Percentiles rank a stretch among this genome's conserved stretches.
Conservation (phyloP, 2,797 vertebrate species). For the Chelidonichthys spinosus region DNA sequence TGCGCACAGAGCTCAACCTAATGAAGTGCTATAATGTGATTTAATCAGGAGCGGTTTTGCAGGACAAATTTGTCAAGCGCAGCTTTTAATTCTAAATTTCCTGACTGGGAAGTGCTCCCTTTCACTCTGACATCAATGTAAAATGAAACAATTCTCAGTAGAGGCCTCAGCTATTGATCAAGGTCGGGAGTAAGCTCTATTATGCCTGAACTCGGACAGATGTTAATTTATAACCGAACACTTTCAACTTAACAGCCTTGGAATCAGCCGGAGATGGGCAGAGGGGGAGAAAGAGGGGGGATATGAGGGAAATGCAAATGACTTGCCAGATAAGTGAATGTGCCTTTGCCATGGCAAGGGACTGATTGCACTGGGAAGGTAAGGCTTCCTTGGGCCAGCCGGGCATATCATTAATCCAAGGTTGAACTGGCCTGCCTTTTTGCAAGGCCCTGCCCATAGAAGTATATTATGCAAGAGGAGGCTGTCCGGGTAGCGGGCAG, state of each 20-base stretch:
- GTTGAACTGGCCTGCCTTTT: slow-evolving; percentile 67
- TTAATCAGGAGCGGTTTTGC: slow-evolving; percentile 31
- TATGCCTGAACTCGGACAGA: slow-evolving; percentile 60
- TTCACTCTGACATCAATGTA: slow-evolving; percentile 32
- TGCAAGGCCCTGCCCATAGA: slow-evolving; percentile 48
- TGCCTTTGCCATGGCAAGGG: slow-evolving; percentile 62
- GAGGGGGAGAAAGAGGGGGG: slow-evolving; percentile 17
- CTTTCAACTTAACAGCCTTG: slow-evolving; percentile 58
- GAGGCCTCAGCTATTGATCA: slow-evolving; percentile 67
- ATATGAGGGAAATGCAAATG: slow-evolving; percentile 76
- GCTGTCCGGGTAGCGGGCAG: slow-evolving; percentile 31
- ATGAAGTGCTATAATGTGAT: slow-evolving; percentile 29
- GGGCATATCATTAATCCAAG: slow-evolving; percentile 78
- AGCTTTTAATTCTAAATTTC: slow-evolving; percentile 40
- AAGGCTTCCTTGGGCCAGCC: slow-evolving; percentile 60
- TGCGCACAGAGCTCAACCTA: neutral
- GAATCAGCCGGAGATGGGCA: slow-evolving; percentile 40
- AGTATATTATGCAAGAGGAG: slow-evolving; percentile 70
- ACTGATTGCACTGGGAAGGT: slow-evolving; percentile 67
- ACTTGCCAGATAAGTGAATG: slow-evolving; percentile 72
- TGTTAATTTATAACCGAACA: slow-evolving; percentile 64
- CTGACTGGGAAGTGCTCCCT: slow-evolving; percentile 15
- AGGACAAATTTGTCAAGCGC: slow-evolving; percentile 21
- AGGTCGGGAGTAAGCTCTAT: slow-evolving; percentile 67
- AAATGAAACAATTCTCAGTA: slow-evolving; percentile 57